Conservation (phyloP, 2,888 invertebrate species). For the Stenodema calcarata region DNA sequence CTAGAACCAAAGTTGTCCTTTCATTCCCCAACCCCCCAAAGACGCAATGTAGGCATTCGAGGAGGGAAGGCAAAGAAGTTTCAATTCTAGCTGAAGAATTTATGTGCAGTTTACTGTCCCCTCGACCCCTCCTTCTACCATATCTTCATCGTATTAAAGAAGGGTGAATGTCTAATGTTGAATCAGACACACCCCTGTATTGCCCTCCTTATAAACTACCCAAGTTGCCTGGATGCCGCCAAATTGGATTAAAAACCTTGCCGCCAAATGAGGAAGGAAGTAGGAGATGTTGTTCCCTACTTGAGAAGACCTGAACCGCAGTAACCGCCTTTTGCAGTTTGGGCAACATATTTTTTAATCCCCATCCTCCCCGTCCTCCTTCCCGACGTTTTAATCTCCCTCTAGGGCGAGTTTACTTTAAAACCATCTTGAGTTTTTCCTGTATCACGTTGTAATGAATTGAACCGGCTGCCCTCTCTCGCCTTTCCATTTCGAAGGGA, state of each 20-base stretch:
- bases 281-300: not conserved
- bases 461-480: conserved; percentile 1
- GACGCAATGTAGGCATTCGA: not conserved
- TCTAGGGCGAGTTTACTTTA: conserved; percentile 36
- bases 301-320: conserved; percentile 11
- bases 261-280: conserved; percentile 2
- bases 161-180: conserved; percentile 51
- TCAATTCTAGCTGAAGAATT: conserved; percentile 50
- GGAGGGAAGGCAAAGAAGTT: conserved; percentile 14
- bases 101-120: conserved; percentile 43
- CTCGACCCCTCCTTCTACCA: not conserved
- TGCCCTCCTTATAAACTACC: conserved; percentile 34
- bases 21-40: not conserved
- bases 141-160: conserved; percentile 44
- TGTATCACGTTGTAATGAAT: conserved; percentile 44
- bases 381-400: conserved; percentile 30
- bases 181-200: conserved; percentile 40
- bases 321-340: not conserved
- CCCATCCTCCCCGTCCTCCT: not conserved
- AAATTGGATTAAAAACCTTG: conserved; percentile 38
- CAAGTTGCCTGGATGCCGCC: not conserved
- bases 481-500: conserved; percentile 36
- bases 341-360: conserved; percentile 32
- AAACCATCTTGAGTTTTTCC: conserved; percentile 41
- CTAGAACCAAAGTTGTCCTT: conserved; percentile 4